Conservation (phyloP, 2,888 invertebrate genomes). For the Thyatira batis region DNA sequence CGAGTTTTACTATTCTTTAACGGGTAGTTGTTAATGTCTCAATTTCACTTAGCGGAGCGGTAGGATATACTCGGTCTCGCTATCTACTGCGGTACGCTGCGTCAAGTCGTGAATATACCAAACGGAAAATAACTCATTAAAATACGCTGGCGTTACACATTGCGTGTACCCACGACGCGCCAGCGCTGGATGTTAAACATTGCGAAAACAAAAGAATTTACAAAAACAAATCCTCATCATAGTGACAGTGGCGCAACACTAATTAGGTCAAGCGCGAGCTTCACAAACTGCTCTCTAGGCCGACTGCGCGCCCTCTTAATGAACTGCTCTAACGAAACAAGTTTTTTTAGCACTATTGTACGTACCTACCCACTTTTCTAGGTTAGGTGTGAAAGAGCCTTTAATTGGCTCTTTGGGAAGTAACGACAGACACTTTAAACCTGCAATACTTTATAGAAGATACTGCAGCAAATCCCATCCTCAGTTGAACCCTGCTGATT, state of each 20-base stretch:
- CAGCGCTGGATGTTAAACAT: slow-evolving; percentile 32
- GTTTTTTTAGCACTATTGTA: slow-evolving; percentile 62
- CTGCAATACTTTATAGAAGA: background rate
- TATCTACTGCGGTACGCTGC: slow-evolving; percentile 1
- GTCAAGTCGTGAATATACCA: background rate
- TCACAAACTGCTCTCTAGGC: slow-evolving; percentile 62
- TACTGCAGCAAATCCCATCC: background rate
- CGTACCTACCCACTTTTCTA: slow-evolving; percentile 14
- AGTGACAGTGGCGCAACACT: slow-evolving; percentile 59
- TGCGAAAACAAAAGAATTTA: slow-evolving; percentile 48
- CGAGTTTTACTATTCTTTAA: background rate
- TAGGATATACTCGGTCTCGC: background rate
- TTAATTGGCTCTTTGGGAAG: slow-evolving; percentile 5
- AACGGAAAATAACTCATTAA: slow-evolving; percentile 8
- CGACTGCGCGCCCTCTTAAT: slow-evolving; percentile 61
- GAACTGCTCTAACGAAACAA: slow-evolving; percentile 71
- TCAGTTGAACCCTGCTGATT: background rate
- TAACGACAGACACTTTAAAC: background rate
- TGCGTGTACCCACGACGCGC: background rate
- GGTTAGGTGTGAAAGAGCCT: slow-evolving; percentile 19
- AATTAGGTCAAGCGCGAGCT: slow-evolving; percentile 71
- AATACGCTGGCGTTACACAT: slow-evolving; percentile 9
- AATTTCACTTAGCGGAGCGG: background rate
- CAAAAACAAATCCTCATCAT: slow-evolving; percentile 58
- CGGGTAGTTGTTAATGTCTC: background rate